phyloP scores from a whole-genome alignment of 2,888 invertebrate species.

The Hedychridium roseum region DNA sequence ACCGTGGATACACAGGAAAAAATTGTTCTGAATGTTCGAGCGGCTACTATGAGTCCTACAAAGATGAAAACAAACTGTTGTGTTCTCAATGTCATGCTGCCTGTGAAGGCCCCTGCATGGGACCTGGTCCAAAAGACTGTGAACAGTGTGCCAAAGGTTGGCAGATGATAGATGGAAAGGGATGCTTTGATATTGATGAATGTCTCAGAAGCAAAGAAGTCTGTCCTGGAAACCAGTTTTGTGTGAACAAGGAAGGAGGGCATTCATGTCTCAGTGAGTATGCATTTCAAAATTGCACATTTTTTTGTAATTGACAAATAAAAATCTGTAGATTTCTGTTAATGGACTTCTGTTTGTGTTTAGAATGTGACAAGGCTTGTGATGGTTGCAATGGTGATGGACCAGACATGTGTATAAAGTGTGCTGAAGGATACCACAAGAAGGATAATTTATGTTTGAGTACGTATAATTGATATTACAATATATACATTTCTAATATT shows the following conservation, averaged over 20 bases:
- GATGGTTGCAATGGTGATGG: slow-evolving; percentile 87
- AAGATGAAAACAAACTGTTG: slow-evolving; percentile 76
- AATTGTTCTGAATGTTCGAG: slow-evolving; percentile 80
- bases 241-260: slow-evolving; percentile 88
- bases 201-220: slow-evolving; percentile 71
- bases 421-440: slow-evolving; percentile 77
- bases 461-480: too few species aligned
- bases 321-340: neutral
- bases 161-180: slow-evolving; percentile 75
- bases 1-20: slow-evolving; percentile 81
- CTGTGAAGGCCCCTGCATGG: slow-evolving; percentile 80
- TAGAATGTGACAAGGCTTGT: slow-evolving; percentile 85
- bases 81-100: slow-evolving; percentile 83
- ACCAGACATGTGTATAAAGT: slow-evolving; percentile 87
- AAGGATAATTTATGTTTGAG: slow-evolving; percentile 82
- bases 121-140: slow-evolving; percentile 76
- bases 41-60: slow-evolving; percentile 78
- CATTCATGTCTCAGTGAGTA: slow-evolving; percentile 73
- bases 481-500: too few species aligned
- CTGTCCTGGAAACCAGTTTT: slow-evolving; percentile 77
- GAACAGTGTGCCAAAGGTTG: slow-evolving; percentile 77
- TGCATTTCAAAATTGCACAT: neutral
- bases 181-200: slow-evolving; percentile 87
- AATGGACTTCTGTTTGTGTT: slow-evolving; percentile 4
- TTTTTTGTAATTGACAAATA: slow-evolving; percentile 2